Base-by-base conservation (phyloP, 2,888 invertebrate genomes). In the Mactromeris polynyma region DNA sequence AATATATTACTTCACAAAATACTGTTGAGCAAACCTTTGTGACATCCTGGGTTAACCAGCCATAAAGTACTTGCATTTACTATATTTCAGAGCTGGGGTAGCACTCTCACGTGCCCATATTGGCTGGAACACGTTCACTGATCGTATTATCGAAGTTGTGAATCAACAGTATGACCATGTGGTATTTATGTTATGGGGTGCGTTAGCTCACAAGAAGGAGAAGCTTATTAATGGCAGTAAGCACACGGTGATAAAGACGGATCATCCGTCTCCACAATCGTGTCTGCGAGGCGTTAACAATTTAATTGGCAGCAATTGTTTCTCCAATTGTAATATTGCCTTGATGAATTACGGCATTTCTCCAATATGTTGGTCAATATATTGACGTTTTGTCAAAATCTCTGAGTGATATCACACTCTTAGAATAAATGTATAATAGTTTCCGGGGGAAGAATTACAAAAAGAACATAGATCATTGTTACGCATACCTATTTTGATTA, bases 241-340 rank as follows among this genome's bases (percentile, higher is more conserved):
- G 87, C 96, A 96, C 83, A 69, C 82, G 0, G 89, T 96, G 31
- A 93, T 96, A 17, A 95, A 95, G 87, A 94, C 94, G n/a, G 96
- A 96, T 19, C 96, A 96, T 91, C 96, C 96, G 0, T 96, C 96
- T 7, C 96, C 96, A 0, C 92, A 96, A n/a, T 95, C 95, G 19
- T 93, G n/a, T n/a, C n/a, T n/a, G n/a, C n/a, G n/a, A n/a, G n/a
- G n/a, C n/a, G n/a, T 94, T 73, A 93, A 85, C 21, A 95, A 95
- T 89, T 96, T 96, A 89, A 84, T 90, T 6, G 93, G 93, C 33
- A 96, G 95, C 85, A 94, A 93, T 80, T 96, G 96, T 90, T 96
- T 96, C 88, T 96, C 96, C 1, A 84, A 93, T 77, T 93, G 94
- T 36, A 95, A 96, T 88, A 81, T 79, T 6, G 93, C 90, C 9